Base-by-base conservation (phyloP, 2,113 vertebrate genomes). In the Shinisaurus crocodilurus region DNA sequence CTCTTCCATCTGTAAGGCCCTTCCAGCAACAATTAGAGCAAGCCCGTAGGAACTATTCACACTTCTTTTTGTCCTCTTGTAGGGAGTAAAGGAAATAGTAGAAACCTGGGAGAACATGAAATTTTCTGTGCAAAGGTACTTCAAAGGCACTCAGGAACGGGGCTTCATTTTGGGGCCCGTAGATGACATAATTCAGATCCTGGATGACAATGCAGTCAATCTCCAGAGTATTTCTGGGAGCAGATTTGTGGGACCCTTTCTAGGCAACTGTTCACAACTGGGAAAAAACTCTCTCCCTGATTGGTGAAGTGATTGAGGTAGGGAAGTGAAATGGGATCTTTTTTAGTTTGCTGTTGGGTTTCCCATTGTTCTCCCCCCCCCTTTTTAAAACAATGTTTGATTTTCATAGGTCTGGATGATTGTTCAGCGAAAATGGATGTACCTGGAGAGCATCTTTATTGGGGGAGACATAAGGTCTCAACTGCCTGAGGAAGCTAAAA, bases 381-480 rank as follows among this genome's bases (percentile, higher is more conserved):
- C 88, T 84, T 91, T 29, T 76, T 2, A 48, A 81, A 0, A 1
- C 65, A 13, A 63, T 5, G 0, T 77, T 90, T 86, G 84, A 8
- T 16, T 0, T 91, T 27, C 54, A 1, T 93, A 99, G 99, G 96
- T 99, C 37, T 99, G 98, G 99, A 94, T 98, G 97, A 91, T 98
- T 45, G 99, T 99, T 37, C 99, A 99, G 95, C 97, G 98, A 3
- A 99, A 99, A 95, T 99, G 99, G 99, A 99, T 99, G 98, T 99
- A 99, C 91, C 95, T 99, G 81, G 99, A 99, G 92, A 99, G 98
- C 95, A 99, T 99, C 89, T 99, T 99, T 93, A 98, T 98, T 27
- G 97, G 98, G 43, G 98, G 97, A 60, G 99, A 99, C 92, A 99
- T 99, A 94, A 94, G 98, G 88, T 97, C 98, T 0, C 99, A 99